Evolutionary conservation across 2,888 invertebrate genomes (phyloP), one percentile per base, ranked within the genome.

Genomic region (Diplazon laetatorius): DNA sequence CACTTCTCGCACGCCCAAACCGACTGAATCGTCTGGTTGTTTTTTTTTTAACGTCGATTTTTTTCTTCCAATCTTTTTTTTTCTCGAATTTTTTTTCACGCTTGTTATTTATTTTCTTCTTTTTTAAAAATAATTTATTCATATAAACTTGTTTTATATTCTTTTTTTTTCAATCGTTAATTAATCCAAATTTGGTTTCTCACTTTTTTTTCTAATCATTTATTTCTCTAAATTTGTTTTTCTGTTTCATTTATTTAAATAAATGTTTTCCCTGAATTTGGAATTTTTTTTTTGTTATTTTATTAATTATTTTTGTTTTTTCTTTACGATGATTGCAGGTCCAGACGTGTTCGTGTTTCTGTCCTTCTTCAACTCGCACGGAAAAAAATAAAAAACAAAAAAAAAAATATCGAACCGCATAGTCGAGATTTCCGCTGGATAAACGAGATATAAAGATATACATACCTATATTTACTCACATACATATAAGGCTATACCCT

Each of bases 301-400:
- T 30, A 5, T 30, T 30, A 6, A 5, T 42, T 25, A 55, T 39
- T 76, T 48, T 52, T 25, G 52, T 25, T 16, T 48, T 48, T 52
- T 57, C n/a, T 8, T 9, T 37, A 59, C 35, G 48, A 60, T 63
- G 35, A 30, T 72, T 74, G 59, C 78, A 78, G 78, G 59, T 60
- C 48, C 35, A 59, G 59, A 65, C 39, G 62, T 39, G 20, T 39
- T 39, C 12, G 42, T 5, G 71, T 52, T 69, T 22, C 76, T 50
- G 44, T 66, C 18, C 55, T 73, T 52, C 44, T 65, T 63, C 30
- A 30, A 59, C 50, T 74, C 60, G 48, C 37, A n/a, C n/a, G n/a
- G n/a, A n/a, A n/a, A n/a, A n/a, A n/a, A n/a, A n/a, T n/a, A n/a
- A n/a, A n/a, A n/a, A n/a, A n/a, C 48, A 63, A 59, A 55, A 52